Base-by-base conservation (phyloP, 1,140 invertebrate genomes). In the Uloborus diversus region DNA sequence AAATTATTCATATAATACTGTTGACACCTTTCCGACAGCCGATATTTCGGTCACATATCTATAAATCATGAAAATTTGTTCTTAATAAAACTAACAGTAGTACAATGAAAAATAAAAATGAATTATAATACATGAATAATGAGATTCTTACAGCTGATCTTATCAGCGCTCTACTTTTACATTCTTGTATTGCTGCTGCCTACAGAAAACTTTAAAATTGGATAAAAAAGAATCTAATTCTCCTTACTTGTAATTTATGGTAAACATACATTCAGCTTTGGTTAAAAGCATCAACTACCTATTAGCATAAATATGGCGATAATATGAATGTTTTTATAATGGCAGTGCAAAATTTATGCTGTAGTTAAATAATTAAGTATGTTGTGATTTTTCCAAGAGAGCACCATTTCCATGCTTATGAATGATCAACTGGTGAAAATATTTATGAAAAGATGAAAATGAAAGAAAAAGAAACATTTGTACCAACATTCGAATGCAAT, bases 41-140 rank as follows among this genome's bases (percentile, higher is more conserved):
- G 42, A 37, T 57, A 59, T 25, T 11, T 11, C 25, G 37, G 49
- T 73, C 47, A 28, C 56, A 42, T 65, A 65, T 59, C 47, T 32
- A 76, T 28, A 76, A 76, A 37, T 47, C 47, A 61, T 76, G 61
- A 76, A 76, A 76, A 76, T 76, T 76, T 76, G 61, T 76, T 76
- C 73, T 76, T 32, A 73, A 59, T 53, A 76, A 76, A 59, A 37
- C 56, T 56, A 73, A 73, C 70, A 76, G 56, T 64, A 56, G 61
- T 65, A 53, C 49, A 53, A 53, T 53, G 49, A 42, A 9, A 42
- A 20, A 53, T n/a, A 76, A 59, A 76, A 65, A 76, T 65, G 61
- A 76, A 25, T 56, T 32, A 66, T 35, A 65, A 76, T 35, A 76
- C 9, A 65, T 65, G 30, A 53, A 65, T 65, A 59, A 76, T n/a